A percentile compares a stretch with the other conserved stretches of the same genome.
Evolutionary conservation across 2,888 invertebrate genomes (phyloP).

Genomic region (Isotomurus palustris): DNA sequence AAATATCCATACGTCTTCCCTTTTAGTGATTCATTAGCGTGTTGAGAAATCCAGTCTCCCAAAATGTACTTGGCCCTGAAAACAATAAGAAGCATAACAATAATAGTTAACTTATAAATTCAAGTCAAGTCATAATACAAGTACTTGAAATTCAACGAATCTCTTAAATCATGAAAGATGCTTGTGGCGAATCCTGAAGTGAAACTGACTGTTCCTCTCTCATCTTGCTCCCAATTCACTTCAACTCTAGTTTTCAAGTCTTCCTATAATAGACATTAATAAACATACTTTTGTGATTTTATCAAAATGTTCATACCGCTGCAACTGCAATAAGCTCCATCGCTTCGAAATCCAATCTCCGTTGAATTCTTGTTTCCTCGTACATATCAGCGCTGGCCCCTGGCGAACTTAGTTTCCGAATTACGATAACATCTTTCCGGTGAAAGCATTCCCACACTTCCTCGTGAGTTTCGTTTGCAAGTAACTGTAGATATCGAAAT

Average conservation of each 20-base stretch:
- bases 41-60: slow-evolving; percentile 12
- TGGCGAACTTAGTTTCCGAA: too few relatives aligned
- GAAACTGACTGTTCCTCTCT: not conserved
- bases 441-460: too few relatives aligned
- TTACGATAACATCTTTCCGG: too few relatives aligned
- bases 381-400: too few relatives aligned
- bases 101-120: not conserved
- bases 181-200: slow-evolving; percentile 8
- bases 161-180: slow-evolving; percentile 16
- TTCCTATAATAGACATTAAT: slow-evolving; percentile 2
- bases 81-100: not conserved
- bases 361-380: too few relatives aligned
- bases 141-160: slow-evolving; percentile 18
- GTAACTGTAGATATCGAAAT: too few relatives aligned
- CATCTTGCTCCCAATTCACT: slow-evolving; percentile 15
- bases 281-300: not conserved
- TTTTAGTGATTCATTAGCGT: not conserved
- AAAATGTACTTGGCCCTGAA: slow-evolving; percentile 1
- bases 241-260: slow-evolving; percentile 8
- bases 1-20: slow-evolving; percentile 7
- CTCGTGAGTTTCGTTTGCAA: too few relatives aligned
- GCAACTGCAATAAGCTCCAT: slow-evolving; percentile 10
- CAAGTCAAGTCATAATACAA: not conserved
- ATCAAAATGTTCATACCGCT: slow-evolving; percentile 7
- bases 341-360: slow-evolving; percentile 9